A percentile compares a stretch with the other conserved stretches of the same genome.
Conservation (phyloP, 2,888 invertebrate genomes). For the Macropis europaea region DNA sequence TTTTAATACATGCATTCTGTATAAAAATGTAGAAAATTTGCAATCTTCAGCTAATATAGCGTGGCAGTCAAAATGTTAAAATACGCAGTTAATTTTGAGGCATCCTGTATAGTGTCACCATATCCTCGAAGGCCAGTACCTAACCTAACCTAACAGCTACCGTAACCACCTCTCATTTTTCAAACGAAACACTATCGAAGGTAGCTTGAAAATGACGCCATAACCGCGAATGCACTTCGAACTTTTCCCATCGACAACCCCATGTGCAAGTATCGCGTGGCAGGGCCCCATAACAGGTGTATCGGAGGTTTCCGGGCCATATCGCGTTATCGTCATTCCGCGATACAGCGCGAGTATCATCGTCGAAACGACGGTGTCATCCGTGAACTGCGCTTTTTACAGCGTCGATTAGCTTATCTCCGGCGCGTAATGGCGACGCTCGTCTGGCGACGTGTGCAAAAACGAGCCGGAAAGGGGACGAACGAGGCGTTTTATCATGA, state of each 20-base stretch:
- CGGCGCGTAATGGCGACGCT: constrained; percentile 51
- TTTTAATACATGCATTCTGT: no score
- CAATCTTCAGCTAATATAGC: no score
- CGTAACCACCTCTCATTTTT: no score
- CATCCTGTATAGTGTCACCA: no score
- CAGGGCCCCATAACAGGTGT: constrained; percentile 24
- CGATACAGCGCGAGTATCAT: constrained; percentile 39
- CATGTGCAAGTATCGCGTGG: neutral
- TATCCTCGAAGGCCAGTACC: no score
- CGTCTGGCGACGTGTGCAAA: constrained; percentile 42
- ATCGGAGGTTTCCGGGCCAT: constrained; percentile 42
- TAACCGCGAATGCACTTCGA: neutral
- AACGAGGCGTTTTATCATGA: constrained; percentile 62
- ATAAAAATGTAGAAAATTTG: no score
- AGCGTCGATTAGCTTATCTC: constrained; percentile 69
- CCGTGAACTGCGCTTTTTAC: constrained; percentile 63
- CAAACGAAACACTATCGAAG: no score
- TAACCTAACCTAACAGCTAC: no score
- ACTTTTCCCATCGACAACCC: neutral
- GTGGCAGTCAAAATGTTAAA: no score
- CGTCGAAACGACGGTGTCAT: constrained; percentile 57
- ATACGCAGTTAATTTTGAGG: no score
- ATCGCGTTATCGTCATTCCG: constrained; percentile 39
- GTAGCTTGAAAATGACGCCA: no score
- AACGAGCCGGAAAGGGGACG: constrained; percentile 39